Evolutionary conservation across 1,140 invertebrate species (phyloP).

Genomic region (Heterodera schachtii): DNA sequence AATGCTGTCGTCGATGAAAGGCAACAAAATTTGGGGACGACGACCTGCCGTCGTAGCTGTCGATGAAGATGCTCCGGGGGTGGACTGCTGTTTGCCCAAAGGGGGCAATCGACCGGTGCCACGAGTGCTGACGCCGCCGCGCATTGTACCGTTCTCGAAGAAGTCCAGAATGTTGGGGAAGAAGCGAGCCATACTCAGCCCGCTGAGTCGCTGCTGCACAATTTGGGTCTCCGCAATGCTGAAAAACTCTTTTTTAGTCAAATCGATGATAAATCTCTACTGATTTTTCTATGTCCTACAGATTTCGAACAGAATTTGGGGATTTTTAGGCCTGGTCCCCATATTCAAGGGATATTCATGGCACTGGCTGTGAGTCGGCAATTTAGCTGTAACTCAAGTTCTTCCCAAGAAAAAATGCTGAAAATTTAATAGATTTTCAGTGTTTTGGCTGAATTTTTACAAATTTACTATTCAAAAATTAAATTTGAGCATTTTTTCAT

Average conservation of each 20-base stretch:
- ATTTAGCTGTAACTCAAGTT: no score
- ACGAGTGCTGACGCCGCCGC: slow-evolving; percentile 4
- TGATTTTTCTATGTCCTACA: no score
- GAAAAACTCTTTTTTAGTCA: slow-evolving; percentile 3
- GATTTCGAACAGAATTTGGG: no score
- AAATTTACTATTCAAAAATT: no score
- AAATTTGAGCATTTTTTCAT: no score
- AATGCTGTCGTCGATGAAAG: slow-evolving; percentile 20
- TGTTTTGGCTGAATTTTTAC: no score
- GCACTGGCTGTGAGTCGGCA: no score
- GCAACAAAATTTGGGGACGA: slow-evolving; percentile 34
- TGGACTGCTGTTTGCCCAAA: background rate
- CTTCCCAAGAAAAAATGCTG: no score
- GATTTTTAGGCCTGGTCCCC: no score
- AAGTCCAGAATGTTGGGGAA: slow-evolving; percentile 33
- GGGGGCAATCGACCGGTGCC: background rate
- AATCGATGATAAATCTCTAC: no score
- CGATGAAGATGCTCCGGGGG: background rate
- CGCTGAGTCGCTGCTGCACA: slow-evolving; percentile 3
- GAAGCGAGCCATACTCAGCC: background rate
- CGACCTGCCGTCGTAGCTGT: background rate
- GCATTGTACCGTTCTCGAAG: slow-evolving; percentile 22
- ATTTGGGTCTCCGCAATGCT: slow-evolving; percentile 29
- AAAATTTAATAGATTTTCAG: no score
- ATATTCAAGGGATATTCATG: no score